Conservation (phyloP, 2,797 vertebrate species). For the Enteromius thamalakanensis region DNA sequence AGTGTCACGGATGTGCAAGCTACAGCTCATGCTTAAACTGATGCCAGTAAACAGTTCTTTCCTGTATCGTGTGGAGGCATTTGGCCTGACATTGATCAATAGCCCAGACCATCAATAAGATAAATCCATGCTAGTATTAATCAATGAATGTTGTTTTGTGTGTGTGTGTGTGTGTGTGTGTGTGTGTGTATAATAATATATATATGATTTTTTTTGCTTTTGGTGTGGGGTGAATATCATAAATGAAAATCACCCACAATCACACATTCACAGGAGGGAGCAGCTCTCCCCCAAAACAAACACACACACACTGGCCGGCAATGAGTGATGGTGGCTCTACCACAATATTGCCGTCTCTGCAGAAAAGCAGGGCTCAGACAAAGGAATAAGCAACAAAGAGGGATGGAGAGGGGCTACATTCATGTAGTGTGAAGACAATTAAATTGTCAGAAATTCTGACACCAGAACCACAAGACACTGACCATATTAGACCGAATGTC, state of each 20-base stretch:
- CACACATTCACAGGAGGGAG: conserved; percentile 6
- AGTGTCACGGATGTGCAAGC: background rate
- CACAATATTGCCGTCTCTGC: conserved; percentile 45
- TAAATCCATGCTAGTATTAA: conserved; percentile 7
- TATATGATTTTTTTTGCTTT: background rate
- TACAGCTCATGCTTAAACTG: background rate
- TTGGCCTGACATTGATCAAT: background rate
- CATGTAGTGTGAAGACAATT: conserved; percentile 6
- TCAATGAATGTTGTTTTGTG: background rate
- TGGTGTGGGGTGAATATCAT: background rate
- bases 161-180: too few relatives aligned
- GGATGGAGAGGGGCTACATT: conserved; percentile 16
- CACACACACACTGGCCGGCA: conserved; percentile 30
- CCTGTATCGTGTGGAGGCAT: background rate
- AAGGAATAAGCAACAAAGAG: conserved; percentile 39
- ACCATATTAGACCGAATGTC: background rate
- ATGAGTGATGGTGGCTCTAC: conserved; percentile 50
- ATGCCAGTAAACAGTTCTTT: background rate
- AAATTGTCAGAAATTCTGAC: conserved; percentile 21
- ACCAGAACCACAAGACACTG: background rate
- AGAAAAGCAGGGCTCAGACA: conserved; percentile 46
- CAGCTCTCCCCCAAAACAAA: conserved; percentile 20
- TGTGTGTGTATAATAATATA: too few relatives aligned
- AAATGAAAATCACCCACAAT: conserved; percentile 2
- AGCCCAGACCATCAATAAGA: background rate